Evolutionary conservation across 2,888 invertebrate genomes (phyloP), one percentile per base, ranked within the genome.

Genomic region (Leptodirus hochenwartii): DNA sequence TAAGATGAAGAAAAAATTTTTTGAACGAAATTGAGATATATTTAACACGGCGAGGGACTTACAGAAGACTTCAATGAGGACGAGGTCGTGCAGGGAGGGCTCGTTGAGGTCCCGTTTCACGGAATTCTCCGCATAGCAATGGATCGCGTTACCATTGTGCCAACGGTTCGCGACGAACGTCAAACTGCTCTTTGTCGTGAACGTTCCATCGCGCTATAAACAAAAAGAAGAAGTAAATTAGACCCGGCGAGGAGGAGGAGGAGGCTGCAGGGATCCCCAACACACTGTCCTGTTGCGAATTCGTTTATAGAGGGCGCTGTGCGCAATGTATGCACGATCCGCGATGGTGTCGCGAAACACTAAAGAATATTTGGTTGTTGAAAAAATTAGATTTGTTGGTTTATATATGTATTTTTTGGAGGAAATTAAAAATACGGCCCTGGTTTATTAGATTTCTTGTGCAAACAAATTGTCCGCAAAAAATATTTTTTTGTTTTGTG

Each of bases 31-130:
- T 24, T 10, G 13, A 9, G 6, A 28, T 9, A 5, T 27, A 6
- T 9, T 14, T 5, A 14, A 13, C n/a, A 8, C 15, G 15, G 22
- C 12, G 15, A 26, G 15, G 29, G 35, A 72, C 85, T 77, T 69
- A 90, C 88, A 88, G 58, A 80, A 67, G 35, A 90, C 82, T 56
- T 84, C 80, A 35, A 88, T 60, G 25, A 69, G 69, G 23, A 70
- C 60, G 5, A 67, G 67, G 17, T 72, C 69, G 38, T 74, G 66
- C 51, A 85, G 65, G 2, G 84, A 79, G 32, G 75, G 72, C 44
- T 81, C 77, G 23, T 70, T 66, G 37, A 75, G 70, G 33, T 70
- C 64, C 39, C 64, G 55, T 49, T 77, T 75, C 28, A 88, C 85
- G 37, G 76, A 65, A 54, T 90, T 90, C 41, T 74, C 70, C 1